These are phyloP conservation scores for Aphis craccivora DNA, from an alignment of 1,140 invertebrate genomes.

Conservation along the genomic window DNA sequence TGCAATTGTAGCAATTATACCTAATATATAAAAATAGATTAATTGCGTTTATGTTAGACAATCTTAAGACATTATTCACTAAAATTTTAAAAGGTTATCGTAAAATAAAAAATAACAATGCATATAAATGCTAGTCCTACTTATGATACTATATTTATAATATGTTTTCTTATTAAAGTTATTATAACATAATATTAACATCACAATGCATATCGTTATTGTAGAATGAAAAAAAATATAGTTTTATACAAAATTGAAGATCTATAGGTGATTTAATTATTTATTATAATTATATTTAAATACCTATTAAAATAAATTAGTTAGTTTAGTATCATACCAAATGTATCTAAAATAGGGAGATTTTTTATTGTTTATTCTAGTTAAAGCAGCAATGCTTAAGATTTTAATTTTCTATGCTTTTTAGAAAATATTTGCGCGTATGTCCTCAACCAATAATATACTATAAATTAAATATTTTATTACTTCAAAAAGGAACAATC, in stretches of 20 bases:
- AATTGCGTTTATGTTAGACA: not conserved
- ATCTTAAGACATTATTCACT: not conserved
- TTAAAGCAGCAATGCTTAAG: not conserved
- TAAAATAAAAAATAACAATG: not conserved
- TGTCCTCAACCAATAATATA: not conserved
- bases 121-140: not conserved
- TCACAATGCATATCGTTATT: not conserved
- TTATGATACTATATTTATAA: not conserved
- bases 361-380: not conserved
- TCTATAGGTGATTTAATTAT: not conserved
- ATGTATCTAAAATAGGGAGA: not conserved
- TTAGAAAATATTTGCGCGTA: too few relatives aligned
- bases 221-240: not conserved
- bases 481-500: not conserved
- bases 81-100: not conserved
- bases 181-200: not conserved
- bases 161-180: not conserved
- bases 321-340: not conserved
- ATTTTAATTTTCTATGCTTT: not conserved
- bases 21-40: not conserved
- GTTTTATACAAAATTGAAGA: not conserved
- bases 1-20: too few relatives aligned
- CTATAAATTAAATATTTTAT: not conserved
- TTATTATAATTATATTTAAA: not conserved
- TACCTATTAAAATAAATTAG: not conserved